Evolutionary conservation across 2,797 vertebrate species (phyloP), one percentile per base, ranked within the genome.

Genomic region (Pipistrellus pipistrellus): DNA sequence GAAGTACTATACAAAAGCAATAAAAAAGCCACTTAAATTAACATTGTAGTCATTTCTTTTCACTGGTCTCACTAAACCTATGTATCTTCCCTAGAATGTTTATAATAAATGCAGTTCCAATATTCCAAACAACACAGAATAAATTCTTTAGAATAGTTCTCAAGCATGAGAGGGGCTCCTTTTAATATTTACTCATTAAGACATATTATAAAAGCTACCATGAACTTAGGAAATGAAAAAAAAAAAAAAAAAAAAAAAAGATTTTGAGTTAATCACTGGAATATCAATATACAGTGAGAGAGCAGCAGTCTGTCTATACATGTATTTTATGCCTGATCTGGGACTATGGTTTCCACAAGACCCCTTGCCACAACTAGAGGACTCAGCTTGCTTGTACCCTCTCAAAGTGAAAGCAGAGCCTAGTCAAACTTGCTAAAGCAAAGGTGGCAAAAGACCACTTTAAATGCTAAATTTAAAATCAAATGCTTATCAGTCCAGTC

Each of bases 391-490:
- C 25, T 57, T 12, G 68, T 12, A 41, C 11, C 20, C 32, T 55
- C 53, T 55, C 32, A 10, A 62, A 86, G 21, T 35, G 23, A 96
- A 88, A 85, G 32, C 55, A 86, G 23, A 48, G 30, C 25, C 9
- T 17, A 73, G 27, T 4, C 51, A 86, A 68, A 8, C 30, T 84
- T 73, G 86, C 72, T 30, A 30, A 0, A 82, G 53, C 27, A 91
- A 66, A 62, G 6, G 35, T 35, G 44, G 59, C 57, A 80, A 77
- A 59, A 71, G 35, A 59, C 3, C 68, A 87, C 27, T 68, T 88
- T n/a, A 85, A 88, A 55, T 18, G 8, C 9, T n/a, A 51, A 68
- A 90, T 71, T 69, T 64, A 78, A 64, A 94, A 66, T 53, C 57
- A 78, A 77, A 83, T 80, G 57, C 15, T 6, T 62, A 30, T 62